These are phyloP conservation scores for Sterrhoptilus dennistouni DNA, from an alignment of 2,113 vertebrate genomes.

Conservation along the genomic window DNA sequence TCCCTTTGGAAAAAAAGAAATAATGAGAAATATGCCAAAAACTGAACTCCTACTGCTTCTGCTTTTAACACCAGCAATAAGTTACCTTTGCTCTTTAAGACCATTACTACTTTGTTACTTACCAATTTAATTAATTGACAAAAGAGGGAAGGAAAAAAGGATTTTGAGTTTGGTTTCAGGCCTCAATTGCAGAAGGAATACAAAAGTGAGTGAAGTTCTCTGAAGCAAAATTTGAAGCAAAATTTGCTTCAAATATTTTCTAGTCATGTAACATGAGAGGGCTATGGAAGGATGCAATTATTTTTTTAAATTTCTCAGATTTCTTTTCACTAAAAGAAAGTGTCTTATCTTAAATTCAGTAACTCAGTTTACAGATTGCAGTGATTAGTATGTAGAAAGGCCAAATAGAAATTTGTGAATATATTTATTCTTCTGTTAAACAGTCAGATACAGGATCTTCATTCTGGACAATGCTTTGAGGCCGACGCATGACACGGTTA, in stretches of 20 bases:
- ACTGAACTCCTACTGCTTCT: fast-evolving
- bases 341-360: neutral
- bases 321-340: neutral
- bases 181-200: neutral
- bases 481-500: conserved; percentile 45
- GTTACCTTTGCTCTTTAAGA: neutral
- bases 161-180: neutral
- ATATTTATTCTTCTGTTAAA: neutral
- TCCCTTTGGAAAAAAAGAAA: neutral
- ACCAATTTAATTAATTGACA: neutral
- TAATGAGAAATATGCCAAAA: neutral
- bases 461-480: conserved; percentile 70
- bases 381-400: neutral
- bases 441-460: conserved; percentile 74
- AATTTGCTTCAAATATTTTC: neutral
- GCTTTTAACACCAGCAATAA: neutral
- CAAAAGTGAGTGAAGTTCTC: neutral
- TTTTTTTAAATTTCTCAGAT: neutral
- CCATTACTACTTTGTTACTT: neutral
- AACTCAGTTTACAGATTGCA: neutral
- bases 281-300: neutral
- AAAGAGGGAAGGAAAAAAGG: neutral
- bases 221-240: neutral
- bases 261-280: neutral
- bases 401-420: neutral